Evolutionary conservation across 2,888 invertebrate genomes (phyloP).

Genomic region (Pandemis corylana): DNA sequence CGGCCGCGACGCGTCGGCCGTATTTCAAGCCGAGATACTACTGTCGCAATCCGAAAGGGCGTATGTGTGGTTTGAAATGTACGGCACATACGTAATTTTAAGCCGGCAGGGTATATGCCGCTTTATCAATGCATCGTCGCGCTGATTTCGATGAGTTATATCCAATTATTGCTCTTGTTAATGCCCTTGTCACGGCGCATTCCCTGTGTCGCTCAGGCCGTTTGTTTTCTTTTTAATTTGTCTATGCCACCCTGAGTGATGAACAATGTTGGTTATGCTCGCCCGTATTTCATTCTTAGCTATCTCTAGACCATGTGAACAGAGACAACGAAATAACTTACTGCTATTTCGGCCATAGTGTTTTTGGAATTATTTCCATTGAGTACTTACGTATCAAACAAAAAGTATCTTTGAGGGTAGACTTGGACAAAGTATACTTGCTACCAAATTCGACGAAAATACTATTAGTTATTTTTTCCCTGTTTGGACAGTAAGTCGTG

Average conservation of each 20-base stretch:
- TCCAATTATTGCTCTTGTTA: constrained; percentile 81
- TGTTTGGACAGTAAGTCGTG: constrained; percentile 11
- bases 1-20: constrained; percentile 71
- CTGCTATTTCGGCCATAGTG: background rate
- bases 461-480: background rate
- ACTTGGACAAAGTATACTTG: background rate
- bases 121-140: constrained; percentile 85
- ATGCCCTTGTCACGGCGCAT: constrained; percentile 81
- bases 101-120: constrained; percentile 49
- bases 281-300: constrained; percentile 14
- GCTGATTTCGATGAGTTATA: constrained; percentile 81
- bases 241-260: constrained; percentile 25
- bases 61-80: background rate
- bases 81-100: constrained; percentile 10
- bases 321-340: background rate
- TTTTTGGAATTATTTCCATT: background rate
- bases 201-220: constrained; percentile 72
- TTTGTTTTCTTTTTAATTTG: constrained; percentile 64
- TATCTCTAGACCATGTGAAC: background rate
- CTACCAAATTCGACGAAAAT: background rate
- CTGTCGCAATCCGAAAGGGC: background rate
- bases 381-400: background rate
- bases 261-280: constrained; percentile 16
- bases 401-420: background rate
- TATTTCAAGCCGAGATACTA: constrained; percentile 80